Conservation (phyloP, 2,113 vertebrate species). For the Brevimyrus niger region DNA sequence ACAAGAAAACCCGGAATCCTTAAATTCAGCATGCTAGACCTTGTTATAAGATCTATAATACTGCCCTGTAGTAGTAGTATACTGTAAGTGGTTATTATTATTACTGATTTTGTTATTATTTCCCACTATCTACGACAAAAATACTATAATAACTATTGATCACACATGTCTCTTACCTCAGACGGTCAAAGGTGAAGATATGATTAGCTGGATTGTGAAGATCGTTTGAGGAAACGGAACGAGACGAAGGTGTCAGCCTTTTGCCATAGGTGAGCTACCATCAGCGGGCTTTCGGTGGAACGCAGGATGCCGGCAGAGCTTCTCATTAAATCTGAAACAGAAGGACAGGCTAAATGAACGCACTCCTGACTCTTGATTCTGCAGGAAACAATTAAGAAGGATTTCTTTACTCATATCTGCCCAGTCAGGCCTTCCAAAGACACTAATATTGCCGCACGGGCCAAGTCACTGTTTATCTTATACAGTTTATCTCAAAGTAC, state of each 20-base stretch:
- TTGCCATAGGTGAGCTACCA: background rate
- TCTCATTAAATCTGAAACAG: background rate
- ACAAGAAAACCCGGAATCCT: background rate
- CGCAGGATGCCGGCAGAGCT: background rate
- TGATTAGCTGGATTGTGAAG: background rate
- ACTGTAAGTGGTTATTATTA: background rate
- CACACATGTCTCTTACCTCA: conserved; percentile 12
- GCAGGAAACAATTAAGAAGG: background rate
- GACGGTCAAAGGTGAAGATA: background rate
- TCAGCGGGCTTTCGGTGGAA: background rate
- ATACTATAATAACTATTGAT: too few relatives aligned
- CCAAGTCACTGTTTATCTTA: background rate
- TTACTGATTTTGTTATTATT: background rate
- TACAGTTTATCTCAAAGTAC: background rate
- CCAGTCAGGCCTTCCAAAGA: background rate
- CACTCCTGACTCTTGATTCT: background rate
- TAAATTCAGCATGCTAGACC: background rate
- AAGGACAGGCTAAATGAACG: background rate
- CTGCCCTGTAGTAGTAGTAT: background rate
- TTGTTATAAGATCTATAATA: background rate
- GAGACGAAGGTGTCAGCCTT: background rate
- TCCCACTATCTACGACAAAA: background rate
- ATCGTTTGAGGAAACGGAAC: background rate
- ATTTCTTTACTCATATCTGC: background rate
- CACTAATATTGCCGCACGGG: background rate